phyloP scores from a whole-genome alignment of 2,797 vertebrate species.

The Channallabes apus region DNA sequence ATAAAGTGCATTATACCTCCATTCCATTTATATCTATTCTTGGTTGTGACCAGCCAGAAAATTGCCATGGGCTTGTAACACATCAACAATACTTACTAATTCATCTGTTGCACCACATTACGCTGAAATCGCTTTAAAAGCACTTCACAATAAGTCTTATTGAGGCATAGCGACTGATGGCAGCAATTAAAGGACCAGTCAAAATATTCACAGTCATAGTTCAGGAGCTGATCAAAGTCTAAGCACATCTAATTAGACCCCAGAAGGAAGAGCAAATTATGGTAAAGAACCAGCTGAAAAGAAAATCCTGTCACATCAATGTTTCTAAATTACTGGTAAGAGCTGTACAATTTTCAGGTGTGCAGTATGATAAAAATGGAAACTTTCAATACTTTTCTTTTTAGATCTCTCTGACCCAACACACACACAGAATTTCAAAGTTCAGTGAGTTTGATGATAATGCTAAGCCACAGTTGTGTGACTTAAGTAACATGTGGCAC shows the following conservation, averaged over 20 bases:
- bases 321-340: neutral
- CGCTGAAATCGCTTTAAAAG: neutral
- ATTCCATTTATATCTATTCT: too few species aligned
- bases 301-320: neutral
- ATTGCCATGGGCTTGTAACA: neutral
- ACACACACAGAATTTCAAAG: neutral
- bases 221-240: neutral
- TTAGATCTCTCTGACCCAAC: too few species aligned
- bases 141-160: neutral
- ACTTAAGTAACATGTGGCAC: too few species aligned
- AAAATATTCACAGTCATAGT: neutral
- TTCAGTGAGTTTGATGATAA: neutral
- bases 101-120: neutral
- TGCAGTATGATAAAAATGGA: neutral
- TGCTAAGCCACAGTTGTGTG: too few species aligned
- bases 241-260: neutral
- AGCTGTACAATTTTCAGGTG: neutral
- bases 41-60: neutral
- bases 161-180: neutral
- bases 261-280: neutral
- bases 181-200: neutral
- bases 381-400: neutral
- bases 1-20: too few species aligned
- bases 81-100: neutral
- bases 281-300: neutral